Base-by-base conservation (phyloP, 2,113 vertebrate genomes). In the Gnathonemus longibarbis region DNA sequence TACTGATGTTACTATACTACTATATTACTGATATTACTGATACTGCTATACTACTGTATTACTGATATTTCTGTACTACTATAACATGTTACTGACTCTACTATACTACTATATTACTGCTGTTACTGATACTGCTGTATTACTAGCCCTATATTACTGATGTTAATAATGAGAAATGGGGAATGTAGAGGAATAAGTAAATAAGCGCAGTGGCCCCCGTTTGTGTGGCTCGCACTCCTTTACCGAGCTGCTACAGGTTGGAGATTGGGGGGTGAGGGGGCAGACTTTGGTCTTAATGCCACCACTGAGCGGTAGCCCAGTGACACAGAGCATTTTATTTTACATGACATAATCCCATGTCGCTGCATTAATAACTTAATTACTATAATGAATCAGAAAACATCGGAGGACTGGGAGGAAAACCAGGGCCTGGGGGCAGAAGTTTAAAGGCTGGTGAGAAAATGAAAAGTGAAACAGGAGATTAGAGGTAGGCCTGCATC, bases 341-440 rank as follows among this genome's bases (percentile, higher is more conserved):
- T 94, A 95, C 94, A 89, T 94, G 85, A 93, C 96, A 95, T 96
- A 95, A 96, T 96, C 95, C 95, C 95, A 94, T 95, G 94, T 95
- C 96, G 93, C 94, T 92, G 94, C 96, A 96, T 96, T 96, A 96
- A 96, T 96, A 95, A 96, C 94, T 95, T 95, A 95, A 96, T 96
- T 96, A 96, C 95, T 96, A 96, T 96, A 96, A 94, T 93, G 95
- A 96, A 96, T 96, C 95, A 96, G 95, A 93, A 90, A 96, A 95
- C 94, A 90, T 90, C 49, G 52, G 11, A 39, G 15, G 89, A 46
- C 74, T 66, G 50, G 46, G 88, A 88, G 77, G n/a, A 31, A 77
- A 87, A 45, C 58, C 6, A 21, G 46, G 50, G 93, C 93, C 94
- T n/a, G 49, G 85, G 7, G 49, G 49, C 49, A 52, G 21, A 89